Evolutionary conservation across 2,888 invertebrate species (phyloP), one percentile per base, ranked within the genome.

Genomic region (Drosophila greeni): DNA sequence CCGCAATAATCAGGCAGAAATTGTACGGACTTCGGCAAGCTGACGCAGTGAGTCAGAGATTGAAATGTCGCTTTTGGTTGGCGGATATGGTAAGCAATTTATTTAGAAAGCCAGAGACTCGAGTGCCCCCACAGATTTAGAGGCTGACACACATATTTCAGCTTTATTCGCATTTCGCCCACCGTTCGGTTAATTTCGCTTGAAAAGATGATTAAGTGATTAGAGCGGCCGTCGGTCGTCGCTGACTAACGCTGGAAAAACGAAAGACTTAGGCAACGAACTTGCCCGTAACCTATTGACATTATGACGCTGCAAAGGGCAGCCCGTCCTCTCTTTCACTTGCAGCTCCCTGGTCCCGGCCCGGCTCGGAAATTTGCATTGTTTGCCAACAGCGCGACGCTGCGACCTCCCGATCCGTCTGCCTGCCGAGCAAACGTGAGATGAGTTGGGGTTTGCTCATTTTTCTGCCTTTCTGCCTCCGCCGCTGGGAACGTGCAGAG

Each of bases 211-310:
- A 67, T 67, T 60, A 54, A 67, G 67, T 65, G 70, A 70, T 70
- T 60, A 56, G 31, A 33, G 49, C 29, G 23, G 58, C 34, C 57
- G 42, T 34, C 20, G 20, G 39, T 59, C 20, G 53, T 34, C 16
- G 55, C 64, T 37, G 62, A 62, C 26, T 66, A 55, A 37, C 36
- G 16, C 42, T 56, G 54, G 18, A 33, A 29, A 31, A 76, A 66
- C 73, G 70, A 77, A 77, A 76, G 83, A 82, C 77, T 81, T 74
- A 79, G 72, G 73, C 75, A 79, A 77, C 79, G 69, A 84, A 82
- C 81, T 77, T 69, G 65, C 37, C 48, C 59, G 66, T 82, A 79
- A 74, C 82, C 79, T 76, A 80, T 81, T 82, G 82, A 75, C 78
- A 77, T 72, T 72, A 58, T 66, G 56, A 67, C 53, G 54, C 61